These are phyloP conservation scores for Pedionomus torquatus DNA, from an alignment of 2,113 vertebrate species.

Conservation along the genomic window DNA sequence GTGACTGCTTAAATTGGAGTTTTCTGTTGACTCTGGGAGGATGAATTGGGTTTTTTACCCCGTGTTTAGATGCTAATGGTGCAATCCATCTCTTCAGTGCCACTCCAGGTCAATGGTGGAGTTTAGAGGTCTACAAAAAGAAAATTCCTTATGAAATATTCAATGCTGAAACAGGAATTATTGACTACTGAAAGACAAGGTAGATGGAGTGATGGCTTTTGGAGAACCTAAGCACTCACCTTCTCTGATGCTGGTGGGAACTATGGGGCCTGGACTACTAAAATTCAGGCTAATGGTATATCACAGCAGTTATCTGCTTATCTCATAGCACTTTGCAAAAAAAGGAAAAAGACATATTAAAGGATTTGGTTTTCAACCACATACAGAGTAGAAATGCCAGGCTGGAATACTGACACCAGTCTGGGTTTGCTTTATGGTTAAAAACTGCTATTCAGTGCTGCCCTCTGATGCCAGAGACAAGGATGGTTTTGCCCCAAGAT, in stretches of 20 bases:
- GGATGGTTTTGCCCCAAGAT: neutral
- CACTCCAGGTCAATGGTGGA: neutral
- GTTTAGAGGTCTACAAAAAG: neutral
- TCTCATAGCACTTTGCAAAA: neutral
- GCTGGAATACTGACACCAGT: neutral
- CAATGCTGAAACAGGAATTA: neutral
- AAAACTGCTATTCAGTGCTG: neutral
- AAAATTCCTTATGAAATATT: neutral
- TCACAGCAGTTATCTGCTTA: neutral
- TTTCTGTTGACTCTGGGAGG: neutral
- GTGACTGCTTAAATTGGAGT: neutral
- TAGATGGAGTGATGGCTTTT: neutral
- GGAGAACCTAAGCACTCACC: neutral
- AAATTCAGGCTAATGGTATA: neutral
- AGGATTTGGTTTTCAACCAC: neutral
- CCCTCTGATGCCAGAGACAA: neutral
- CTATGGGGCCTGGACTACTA: neutral
- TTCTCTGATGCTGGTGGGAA: neutral
- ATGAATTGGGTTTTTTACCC: neutral
- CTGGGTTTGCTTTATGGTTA: neutral
- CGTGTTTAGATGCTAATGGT: neutral
- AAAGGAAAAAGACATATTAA: neutral
- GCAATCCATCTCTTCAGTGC: neutral
- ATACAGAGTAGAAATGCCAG: neutral
- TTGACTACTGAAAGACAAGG: neutral